Base-by-base conservation (phyloP, 2,797 vertebrate species). In the Apodemus agrarius region DNA sequence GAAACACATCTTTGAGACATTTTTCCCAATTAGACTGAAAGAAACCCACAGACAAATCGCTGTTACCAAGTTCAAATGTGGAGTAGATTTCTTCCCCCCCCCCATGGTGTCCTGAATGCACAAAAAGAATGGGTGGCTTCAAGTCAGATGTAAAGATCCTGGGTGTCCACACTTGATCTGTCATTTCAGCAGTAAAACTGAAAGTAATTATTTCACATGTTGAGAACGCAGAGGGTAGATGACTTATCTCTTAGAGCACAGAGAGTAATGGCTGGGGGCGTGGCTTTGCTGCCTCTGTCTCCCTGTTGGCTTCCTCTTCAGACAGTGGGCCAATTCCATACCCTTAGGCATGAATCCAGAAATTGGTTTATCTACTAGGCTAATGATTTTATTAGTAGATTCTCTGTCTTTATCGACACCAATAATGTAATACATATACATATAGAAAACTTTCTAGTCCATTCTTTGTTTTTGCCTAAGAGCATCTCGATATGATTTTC, bases 271-370 rank as follows among this genome's bases (percentile, higher is more conserved):
- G 94, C 97, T 96, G 69, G 76, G 91, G 4, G 86, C 14, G 0
- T 40, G 87, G 83, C 89, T 89, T 96, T 97, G 94, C 49, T 96
- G 90, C 89, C 95, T 97, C 97, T 98, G 96, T 97, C 98, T 92
- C 97, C 93, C 98, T 96, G 79, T 95, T 19, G 34, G 19, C 17
- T 98, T 98, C 97, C 97, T 97, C 96, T 98, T 97, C 86, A 98
- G 96, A 92, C 93, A 49, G 16, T 85, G 83, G 98, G 97, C 95
- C 90, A 97, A 95, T 96, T 97, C 85, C 94, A 63, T 97, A 94
- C 96, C 97, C 96, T 98, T 96, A 97, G 97, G 98, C 98, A 97
- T 95, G 98, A 85, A 90, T 98, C 97, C 91, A 94, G 52, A 2
- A 0, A 97, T 52, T 95, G 94, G 96, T 96, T 74, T 79, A 97